A percentile compares a stretch with the other conserved stretches of the same genome.
These are phyloP conservation scores for Suricata suricatta DNA, from an alignment of 2,113 vertebrate genomes.

Conservation along the genomic window DNA sequence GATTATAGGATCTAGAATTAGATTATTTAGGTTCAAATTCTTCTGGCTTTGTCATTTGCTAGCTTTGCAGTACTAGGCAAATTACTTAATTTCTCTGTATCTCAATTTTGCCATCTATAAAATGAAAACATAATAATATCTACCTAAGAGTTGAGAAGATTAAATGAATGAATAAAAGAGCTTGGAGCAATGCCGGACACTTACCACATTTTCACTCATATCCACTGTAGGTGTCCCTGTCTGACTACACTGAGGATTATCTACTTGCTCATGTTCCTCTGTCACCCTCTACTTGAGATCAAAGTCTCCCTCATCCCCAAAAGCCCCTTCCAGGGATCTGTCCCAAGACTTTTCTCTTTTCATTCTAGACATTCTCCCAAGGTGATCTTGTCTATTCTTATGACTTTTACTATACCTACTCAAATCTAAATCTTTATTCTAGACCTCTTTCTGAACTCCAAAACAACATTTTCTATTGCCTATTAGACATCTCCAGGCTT, in stretches of 20 bases:
- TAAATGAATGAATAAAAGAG: slow-evolving; percentile 1
- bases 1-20: background rate
- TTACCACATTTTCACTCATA: background rate
- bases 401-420: background rate
- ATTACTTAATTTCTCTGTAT: background rate
- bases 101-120: background rate
- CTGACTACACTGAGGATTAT: background rate
- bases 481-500: background rate
- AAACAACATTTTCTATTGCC: background rate
- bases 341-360: background rate
- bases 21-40: background rate
- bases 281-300: background rate
- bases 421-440: background rate
- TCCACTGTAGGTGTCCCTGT: background rate
- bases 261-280: background rate
- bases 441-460: background rate
- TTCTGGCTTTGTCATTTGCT: slow-evolving; percentile 7
- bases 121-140: background rate
- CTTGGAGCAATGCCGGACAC: background rate
- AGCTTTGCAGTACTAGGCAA: background rate
- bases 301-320: background rate
- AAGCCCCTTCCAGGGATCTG: background rate
- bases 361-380: background rate
- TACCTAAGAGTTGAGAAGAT: background rate
- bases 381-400: background rate